phyloP scores from a whole-genome alignment of 2,888 invertebrate species.

The Mellilla xanthometata region DNA sequence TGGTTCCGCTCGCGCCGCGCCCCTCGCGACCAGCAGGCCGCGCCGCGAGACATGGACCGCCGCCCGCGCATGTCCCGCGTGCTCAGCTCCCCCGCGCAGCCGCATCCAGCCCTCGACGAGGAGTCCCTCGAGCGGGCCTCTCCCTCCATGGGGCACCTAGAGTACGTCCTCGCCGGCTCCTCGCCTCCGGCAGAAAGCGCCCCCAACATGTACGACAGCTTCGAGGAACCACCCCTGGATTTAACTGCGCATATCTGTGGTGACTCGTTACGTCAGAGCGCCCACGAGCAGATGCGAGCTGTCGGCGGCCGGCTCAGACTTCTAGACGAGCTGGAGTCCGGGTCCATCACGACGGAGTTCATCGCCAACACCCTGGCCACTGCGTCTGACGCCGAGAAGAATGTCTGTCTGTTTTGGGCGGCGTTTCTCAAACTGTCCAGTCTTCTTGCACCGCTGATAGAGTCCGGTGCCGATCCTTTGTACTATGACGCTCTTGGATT shows the following conservation, averaged over 20 bases:
- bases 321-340: constrained; percentile 88
- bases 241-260: constrained; percentile 88
- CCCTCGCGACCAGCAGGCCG: constrained; percentile 36
- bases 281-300: constrained; percentile 88
- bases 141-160: constrained; percentile 86
- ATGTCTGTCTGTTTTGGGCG: constrained; percentile 88
- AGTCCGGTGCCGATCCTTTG: constrained; percentile 86
- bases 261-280: constrained; percentile 88
- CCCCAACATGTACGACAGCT: constrained; percentile 91
- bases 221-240: constrained; percentile 87
- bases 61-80: constrained; percentile 59
- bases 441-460: constrained; percentile 84
- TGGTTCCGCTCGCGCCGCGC: constrained; percentile 63
- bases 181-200: constrained; percentile 92
- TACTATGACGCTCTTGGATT: constrained; percentile 88
- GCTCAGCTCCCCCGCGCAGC: constrained; percentile 46
- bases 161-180: constrained; percentile 90
- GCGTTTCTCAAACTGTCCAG: constrained; percentile 88
- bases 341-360: constrained; percentile 83
- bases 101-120: constrained; percentile 52
- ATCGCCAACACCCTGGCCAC: constrained; percentile 75
- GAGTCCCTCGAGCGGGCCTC: constrained; percentile 85
- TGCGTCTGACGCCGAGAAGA: constrained; percentile 86
- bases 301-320: constrained; percentile 86
- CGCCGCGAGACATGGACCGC: constrained; percentile 36